These are phyloP conservation scores for Ia io DNA, from an alignment of 2,113 vertebrate species.

Conservation along the genomic window DNA sequence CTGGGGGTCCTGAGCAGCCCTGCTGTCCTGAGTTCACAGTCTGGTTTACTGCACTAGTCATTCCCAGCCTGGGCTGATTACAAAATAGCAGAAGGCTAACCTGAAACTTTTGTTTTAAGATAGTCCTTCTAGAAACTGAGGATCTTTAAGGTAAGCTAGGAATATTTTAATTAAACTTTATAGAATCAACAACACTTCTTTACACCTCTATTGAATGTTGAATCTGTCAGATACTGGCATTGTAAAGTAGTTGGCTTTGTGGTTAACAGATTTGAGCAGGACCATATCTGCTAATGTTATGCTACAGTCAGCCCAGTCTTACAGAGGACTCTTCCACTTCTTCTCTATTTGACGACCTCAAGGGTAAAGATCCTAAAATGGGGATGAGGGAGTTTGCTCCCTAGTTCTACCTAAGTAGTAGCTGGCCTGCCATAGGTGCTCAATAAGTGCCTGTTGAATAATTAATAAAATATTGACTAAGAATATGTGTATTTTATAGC, in stretches of 20 bases:
- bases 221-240: background rate
- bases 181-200: background rate
- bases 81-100: background rate
- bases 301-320: background rate
- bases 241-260: background rate
- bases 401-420: background rate
- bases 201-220: background rate
- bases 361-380: background rate
- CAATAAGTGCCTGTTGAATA: background rate
- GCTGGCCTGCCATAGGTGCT: background rate
- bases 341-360: background rate
- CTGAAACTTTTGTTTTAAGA: background rate
- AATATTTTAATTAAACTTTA: background rate
- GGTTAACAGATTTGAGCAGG: background rate
- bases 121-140: background rate
- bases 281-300: background rate
- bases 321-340: background rate
- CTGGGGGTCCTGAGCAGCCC: background rate
- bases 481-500: background rate
- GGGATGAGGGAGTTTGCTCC: background rate
- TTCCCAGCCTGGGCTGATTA: background rate
- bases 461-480: background rate
- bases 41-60: background rate
- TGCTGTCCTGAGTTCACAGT: background rate
- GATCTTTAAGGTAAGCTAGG: background rate